phyloP scores from a whole-genome alignment of 1,140 invertebrate genomes.

The Cherax quadricarinatus region DNA sequence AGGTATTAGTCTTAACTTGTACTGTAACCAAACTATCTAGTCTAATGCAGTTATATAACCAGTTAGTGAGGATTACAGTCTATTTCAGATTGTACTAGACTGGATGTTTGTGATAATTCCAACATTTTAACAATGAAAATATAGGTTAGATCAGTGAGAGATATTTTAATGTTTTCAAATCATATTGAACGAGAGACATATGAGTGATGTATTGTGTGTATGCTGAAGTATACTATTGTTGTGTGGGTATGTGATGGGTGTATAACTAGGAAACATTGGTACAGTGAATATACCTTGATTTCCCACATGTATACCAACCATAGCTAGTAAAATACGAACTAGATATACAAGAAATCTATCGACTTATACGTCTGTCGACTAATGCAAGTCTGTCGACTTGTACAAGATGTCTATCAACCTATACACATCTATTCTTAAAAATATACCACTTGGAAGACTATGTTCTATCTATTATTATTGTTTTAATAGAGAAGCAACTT shows the following conservation, averaged over 20 bases:
- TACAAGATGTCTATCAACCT: no score
- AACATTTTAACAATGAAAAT: not conserved
- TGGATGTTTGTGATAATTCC: not conserved
- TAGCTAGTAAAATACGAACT: not conserved
- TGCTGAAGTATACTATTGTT: not conserved
- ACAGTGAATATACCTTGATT: not conserved
- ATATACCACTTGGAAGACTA: no score
- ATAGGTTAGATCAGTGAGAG: not conserved
- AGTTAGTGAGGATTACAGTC: no score
- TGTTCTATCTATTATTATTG: no score
- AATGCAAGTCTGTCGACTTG: no score
- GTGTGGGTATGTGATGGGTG: no score
- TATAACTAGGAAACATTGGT: no score
- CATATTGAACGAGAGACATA: not conserved
- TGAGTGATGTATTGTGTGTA: not conserved
- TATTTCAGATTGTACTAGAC: no score
- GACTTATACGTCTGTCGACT: no score
- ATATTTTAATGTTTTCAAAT: not conserved
- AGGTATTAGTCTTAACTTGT: not conserved
- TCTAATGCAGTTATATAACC: not conserved
- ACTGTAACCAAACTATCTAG: constrained; percentile 28
- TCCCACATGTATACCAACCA: not conserved
- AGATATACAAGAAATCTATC: no score
- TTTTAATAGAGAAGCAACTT: no score
- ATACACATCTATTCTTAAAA: no score